A percentile compares a stretch with the other conserved stretches of the same genome.
These are phyloP conservation scores for Burhinus bistriatus DNA, from an alignment of 2,113 vertebrate species.

Conservation along the genomic window DNA sequence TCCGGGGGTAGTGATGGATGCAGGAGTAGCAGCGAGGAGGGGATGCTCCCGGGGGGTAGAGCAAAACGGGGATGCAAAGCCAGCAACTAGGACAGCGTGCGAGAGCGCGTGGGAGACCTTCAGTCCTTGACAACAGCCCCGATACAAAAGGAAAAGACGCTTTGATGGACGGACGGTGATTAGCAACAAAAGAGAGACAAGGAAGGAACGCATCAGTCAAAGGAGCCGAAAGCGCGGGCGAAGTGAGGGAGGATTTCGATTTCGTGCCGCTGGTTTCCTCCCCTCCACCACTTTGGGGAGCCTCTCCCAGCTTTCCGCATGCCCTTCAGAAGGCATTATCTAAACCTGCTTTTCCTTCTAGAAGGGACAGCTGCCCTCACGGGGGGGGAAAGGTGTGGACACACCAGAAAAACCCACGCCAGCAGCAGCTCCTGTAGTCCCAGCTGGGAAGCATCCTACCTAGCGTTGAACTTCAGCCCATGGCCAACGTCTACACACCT, in stretches of 20 bases:
- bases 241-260: background rate
- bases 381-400: background rate
- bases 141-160: background rate
- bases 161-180: background rate
- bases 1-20: background rate
- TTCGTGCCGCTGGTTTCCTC: background rate
- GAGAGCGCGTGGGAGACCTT: background rate
- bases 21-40: background rate
- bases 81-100: background rate
- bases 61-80: background rate
- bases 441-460: background rate
- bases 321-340: background rate
- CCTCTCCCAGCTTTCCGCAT: background rate
- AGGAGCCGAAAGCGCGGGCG: background rate
- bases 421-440: background rate
- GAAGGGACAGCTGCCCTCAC: background rate
- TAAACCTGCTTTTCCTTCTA: background rate
- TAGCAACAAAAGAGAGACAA: background rate
- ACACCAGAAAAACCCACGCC: background rate
- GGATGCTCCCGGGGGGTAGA: background rate
- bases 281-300: background rate
- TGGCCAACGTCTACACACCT: fast-evolving
- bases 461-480: background rate
- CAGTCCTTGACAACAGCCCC: background rate
- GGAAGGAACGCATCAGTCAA: background rate